Evolutionary conservation across 2,888 invertebrate genomes (phyloP).

Genomic region (Pyrrhosoma nymphula): DNA sequence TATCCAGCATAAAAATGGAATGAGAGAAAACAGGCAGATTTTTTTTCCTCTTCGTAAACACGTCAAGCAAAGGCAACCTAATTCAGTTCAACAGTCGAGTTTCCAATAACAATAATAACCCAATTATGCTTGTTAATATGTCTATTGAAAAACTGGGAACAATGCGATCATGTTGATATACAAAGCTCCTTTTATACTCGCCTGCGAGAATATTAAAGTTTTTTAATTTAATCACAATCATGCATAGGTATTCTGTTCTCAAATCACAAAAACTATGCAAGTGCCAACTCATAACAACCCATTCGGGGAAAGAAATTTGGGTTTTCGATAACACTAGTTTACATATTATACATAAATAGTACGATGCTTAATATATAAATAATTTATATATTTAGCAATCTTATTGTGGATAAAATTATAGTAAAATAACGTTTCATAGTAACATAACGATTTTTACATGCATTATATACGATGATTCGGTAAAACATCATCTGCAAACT

Average conservation of each 20-base stretch:
- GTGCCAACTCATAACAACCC: neutral
- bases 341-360: neutral
- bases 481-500: neutral
- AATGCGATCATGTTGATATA: neutral
- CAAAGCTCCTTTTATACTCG: conserved; percentile 21
- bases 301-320: neutral
- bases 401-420: too few species aligned
- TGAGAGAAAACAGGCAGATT: neutral
- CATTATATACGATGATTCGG: neutral
- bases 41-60: too few species aligned
- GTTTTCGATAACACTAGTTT: neutral
- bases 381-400: too few species aligned
- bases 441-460: neutral
- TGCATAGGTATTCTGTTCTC: neutral
- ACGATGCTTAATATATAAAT: too few species aligned
- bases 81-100: neutral
- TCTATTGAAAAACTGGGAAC: neutral
- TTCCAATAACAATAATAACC: neutral
- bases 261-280: neutral
- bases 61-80: too few species aligned
- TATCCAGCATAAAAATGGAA: neutral
- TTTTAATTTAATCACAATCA: neutral
- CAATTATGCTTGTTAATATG: neutral
- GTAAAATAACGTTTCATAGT: neutral
- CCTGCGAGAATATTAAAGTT: conserved; percentile 46